Evolutionary conservation across 2,888 invertebrate species (phyloP).

Genomic region (Zootermopsis nevadensis): DNA sequence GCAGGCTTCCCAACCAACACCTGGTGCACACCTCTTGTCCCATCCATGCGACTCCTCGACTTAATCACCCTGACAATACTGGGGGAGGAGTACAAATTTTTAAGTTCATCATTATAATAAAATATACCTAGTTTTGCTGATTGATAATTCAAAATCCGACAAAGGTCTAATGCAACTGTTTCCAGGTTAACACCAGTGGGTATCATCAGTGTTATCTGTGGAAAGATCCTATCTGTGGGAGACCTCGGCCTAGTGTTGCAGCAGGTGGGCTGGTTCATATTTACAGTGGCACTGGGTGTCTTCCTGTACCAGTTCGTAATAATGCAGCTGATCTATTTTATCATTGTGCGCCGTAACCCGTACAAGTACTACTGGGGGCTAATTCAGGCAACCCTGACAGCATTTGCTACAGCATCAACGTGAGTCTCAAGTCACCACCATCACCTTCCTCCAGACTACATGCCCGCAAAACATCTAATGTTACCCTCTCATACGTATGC

Average conservation of each 20-base stretch:
- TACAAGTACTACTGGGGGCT: conserved; percentile 87
- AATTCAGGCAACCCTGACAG: conserved; percentile 85
- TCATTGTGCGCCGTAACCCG: conserved; percentile 84
- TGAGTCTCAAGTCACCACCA: conserved; percentile 66
- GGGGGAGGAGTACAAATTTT: no score
- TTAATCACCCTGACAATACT: no score
- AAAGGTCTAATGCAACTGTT: no score
- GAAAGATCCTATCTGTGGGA: conserved; percentile 78
- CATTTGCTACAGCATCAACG: conserved; percentile 92
- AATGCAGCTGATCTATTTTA: conserved; percentile 86
- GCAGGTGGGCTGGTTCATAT: conserved; percentile 76
- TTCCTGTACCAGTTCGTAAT: conserved; percentile 85
- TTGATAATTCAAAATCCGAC: no score
- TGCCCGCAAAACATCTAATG: no score
- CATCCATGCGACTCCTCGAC: no score
- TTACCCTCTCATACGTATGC: no score
- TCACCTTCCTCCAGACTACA: neutral
- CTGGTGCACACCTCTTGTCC: no score
- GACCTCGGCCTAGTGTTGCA: conserved; percentile 76
- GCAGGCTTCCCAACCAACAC: no score
- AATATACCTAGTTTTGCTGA: no score
- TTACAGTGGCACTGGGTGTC: conserved; percentile 84
- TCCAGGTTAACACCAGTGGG: conserved; percentile 81
- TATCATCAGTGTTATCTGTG: conserved; percentile 86
- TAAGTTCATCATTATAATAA: no score